Conservation (phyloP, 2,113 vertebrate species). For the Sphaerodactylus townsendi region DNA sequence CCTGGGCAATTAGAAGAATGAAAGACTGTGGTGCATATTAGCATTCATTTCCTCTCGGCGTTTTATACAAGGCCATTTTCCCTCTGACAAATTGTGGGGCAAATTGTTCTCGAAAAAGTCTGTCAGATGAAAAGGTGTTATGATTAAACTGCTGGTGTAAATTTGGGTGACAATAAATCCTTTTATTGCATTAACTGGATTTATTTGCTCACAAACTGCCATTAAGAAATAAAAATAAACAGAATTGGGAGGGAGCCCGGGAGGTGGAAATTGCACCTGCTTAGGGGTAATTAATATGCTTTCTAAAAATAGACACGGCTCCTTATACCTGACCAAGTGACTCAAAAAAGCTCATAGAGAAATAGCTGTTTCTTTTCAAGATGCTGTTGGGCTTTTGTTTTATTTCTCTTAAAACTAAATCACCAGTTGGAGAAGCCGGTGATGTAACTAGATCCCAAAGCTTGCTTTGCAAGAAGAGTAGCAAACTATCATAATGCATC, state of each 20-base stretch:
- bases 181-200: slow-evolving; percentile 74
- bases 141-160: slow-evolving; percentile 77
- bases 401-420: slow-evolving; percentile 32
- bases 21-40: slow-evolving; percentile 76
- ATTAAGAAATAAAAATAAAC: slow-evolving; percentile 75
- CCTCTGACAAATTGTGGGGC: slow-evolving; percentile 77
- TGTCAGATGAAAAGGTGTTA: slow-evolving; percentile 76
- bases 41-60: slow-evolving; percentile 75
- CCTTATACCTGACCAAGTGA: neutral
- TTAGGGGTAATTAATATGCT: slow-evolving; percentile 72
- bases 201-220: slow-evolving; percentile 70
- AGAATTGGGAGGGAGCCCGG: slow-evolving; percentile 17
- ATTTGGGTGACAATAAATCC: slow-evolving; percentile 79
- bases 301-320: slow-evolving; percentile 58
- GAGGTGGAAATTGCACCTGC: slow-evolving; percentile 71
- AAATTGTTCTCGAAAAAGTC: slow-evolving; percentile 79
- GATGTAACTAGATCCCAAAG: neutral
- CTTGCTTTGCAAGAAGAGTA: slow-evolving; percentile 2
- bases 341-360: too few species aligned
- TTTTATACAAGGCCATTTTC: slow-evolving; percentile 80
- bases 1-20: slow-evolving; percentile 81
- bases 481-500: neutral
- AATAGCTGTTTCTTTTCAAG: too few species aligned
- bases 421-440: slow-evolving; percentile 28
- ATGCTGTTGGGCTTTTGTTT: too few species aligned